phyloP scores from a whole-genome alignment of 2,113 vertebrate genomes.

The Dicrurus megarhynchus region DNA sequence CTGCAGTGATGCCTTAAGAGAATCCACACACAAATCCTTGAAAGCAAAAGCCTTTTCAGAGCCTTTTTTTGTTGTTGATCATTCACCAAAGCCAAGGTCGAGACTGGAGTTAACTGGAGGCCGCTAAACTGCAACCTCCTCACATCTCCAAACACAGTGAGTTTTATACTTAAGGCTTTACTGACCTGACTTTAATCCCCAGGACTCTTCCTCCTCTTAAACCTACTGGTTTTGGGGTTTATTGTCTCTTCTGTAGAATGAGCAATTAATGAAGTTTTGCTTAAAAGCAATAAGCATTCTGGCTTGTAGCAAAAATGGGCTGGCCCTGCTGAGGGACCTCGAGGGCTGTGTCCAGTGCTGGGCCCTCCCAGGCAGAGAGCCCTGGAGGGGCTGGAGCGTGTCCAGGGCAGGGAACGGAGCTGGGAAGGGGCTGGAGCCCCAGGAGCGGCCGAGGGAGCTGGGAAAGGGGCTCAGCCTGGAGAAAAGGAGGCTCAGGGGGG shows the following conservation, averaged over 20 bases:
- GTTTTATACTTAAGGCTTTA: background rate
- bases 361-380: background rate
- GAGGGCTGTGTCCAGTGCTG: background rate
- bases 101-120: background rate
- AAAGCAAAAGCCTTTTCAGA: background rate
- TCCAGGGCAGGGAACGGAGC: background rate
- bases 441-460: background rate
- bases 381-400: background rate
- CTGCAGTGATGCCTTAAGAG: background rate
- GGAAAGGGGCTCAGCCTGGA: background rate
- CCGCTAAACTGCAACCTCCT: background rate
- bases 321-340: background rate
- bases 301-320: background rate
- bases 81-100: background rate
- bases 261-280: background rate
- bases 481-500: background rate
- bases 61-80: background rate
- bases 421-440: background rate
- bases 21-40: background rate
- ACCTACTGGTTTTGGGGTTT: fast-evolving
- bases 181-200: background rate
- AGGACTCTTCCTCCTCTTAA: background rate
- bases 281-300: background rate
- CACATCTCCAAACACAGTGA: fast-evolving
- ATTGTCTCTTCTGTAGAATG: background rate